These are phyloP conservation scores for Phylloscopus whistleri DNA, from an alignment of 2,113 vertebrate genomes.

Conservation along the genomic window DNA sequence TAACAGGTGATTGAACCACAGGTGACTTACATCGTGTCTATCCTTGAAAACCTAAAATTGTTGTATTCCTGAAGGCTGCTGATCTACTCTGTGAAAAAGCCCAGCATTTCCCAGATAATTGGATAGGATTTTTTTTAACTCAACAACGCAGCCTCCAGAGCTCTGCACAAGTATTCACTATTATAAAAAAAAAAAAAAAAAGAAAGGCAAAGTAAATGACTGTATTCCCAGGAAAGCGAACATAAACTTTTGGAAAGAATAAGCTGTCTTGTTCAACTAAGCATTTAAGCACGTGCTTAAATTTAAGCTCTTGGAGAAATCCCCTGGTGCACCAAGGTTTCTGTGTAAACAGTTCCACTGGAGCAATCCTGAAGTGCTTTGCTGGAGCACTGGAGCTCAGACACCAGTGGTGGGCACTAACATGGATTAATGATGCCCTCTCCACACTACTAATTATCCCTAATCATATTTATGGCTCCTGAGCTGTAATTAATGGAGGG, in stretches of 20 bases:
- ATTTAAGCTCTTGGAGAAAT: neutral
- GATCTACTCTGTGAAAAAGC: neutral
- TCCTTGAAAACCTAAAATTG: neutral
- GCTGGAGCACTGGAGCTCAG: neutral
- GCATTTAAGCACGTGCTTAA: constrained; percentile 11
- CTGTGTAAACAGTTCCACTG: neutral
- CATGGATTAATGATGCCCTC: neutral
- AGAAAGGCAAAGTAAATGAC: neutral
- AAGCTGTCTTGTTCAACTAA: constrained; percentile 8
- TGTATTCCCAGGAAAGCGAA: neutral
- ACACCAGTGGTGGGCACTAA: neutral
- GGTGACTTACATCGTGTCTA: neutral
- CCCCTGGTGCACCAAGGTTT: neutral
- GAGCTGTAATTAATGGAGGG: neutral
- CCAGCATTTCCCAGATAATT: neutral
- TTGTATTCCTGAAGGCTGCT: neutral
- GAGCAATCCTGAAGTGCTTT: neutral
- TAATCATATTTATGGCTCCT: neutral
- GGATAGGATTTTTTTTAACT: neutral
- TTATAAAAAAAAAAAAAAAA: neutral
- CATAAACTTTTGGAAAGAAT: neutral
- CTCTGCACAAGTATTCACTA: neutral
- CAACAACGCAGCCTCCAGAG: neutral
- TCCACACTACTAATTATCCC: neutral
- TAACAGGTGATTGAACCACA: neutral